phyloP scores from a whole-genome alignment of 2,888 invertebrate genomes.

The Sepiola atlantica region DNA sequence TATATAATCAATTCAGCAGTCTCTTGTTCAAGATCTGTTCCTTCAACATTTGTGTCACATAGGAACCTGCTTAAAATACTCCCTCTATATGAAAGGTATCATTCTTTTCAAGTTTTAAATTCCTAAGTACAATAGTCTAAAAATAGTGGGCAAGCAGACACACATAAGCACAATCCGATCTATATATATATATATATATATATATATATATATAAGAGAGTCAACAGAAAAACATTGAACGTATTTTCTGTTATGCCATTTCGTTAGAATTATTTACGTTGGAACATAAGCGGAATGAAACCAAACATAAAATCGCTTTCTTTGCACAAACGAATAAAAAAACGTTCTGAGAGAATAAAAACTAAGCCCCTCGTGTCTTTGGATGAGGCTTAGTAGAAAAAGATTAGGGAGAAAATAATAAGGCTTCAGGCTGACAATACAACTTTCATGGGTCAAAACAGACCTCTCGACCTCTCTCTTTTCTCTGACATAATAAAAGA shows the following conservation, averaged over 20 bases:
- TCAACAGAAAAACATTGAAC: not conserved
- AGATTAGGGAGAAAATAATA: not conserved
- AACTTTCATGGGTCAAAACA: not conserved
- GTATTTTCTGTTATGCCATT: not conserved
- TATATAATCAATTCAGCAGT: too few species aligned
- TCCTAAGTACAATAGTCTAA: too few species aligned
- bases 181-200: too few species aligned
- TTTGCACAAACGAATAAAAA: not conserved
- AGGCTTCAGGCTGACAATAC: not conserved
- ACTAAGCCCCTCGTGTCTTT: not conserved
- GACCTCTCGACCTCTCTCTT: too few species aligned
- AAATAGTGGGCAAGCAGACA: too few species aligned
- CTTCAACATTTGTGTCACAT: too few species aligned
- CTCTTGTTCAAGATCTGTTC: too few species aligned
- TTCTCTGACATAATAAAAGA: not conserved
- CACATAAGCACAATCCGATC: too few species aligned
- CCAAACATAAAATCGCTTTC: not conserved
- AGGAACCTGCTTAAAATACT: too few species aligned
- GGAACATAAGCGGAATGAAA: not conserved
- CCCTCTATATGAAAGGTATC: too few species aligned
- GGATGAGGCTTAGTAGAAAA: not conserved
- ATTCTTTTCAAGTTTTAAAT: too few species aligned
- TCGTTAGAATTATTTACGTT: not conserved
- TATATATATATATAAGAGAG: too few species aligned
- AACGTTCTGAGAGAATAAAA: not conserved